Evolutionary conservation across 2,797 vertebrate species (phyloP).

Genomic region (Meriones psammophilus): DNA sequence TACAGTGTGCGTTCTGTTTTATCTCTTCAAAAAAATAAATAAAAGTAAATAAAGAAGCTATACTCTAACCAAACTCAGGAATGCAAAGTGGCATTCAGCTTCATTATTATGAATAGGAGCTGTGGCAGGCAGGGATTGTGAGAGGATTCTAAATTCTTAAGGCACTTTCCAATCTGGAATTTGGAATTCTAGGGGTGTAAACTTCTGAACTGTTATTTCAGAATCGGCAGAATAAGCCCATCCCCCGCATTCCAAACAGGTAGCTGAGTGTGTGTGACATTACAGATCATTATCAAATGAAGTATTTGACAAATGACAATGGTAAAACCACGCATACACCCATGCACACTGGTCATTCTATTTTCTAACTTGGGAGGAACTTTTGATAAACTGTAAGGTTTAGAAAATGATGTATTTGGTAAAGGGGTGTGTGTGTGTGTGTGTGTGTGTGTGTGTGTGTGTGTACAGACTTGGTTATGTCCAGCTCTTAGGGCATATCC

Average conservation of each 20-base stretch:
- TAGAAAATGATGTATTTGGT: constrained; percentile 5
- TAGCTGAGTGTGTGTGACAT: neutral
- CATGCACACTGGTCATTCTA: neutral
- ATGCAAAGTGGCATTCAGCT: neutral
- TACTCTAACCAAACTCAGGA: constrained; percentile 3
- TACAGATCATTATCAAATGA: neutral
- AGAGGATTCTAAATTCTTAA: constrained; percentile 40
- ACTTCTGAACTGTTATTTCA: constrained; percentile 30
- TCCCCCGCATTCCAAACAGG: constrained; percentile 5
- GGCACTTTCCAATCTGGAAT: constrained; percentile 44
- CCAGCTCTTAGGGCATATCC: neutral
- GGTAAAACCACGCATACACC: constrained; percentile 6
- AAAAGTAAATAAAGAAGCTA: neutral
- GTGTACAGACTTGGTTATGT: neutral
- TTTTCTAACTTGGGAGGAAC: constrained; percentile 21
- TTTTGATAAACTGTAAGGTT: constrained; percentile 19
- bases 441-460: too few relatives aligned
- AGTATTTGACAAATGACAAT: constrained; percentile 25
- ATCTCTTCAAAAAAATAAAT: constrained; percentile 11
- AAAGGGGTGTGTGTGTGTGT: neutral
- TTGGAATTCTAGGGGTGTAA: neutral
- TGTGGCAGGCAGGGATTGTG: neutral
- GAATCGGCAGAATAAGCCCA: constrained; percentile 15
- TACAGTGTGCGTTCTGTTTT: neutral
- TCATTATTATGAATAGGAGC: neutral